Base-by-base conservation (phyloP, 1,140 invertebrate genomes). In the Leguminivora glycinivorella region DNA sequence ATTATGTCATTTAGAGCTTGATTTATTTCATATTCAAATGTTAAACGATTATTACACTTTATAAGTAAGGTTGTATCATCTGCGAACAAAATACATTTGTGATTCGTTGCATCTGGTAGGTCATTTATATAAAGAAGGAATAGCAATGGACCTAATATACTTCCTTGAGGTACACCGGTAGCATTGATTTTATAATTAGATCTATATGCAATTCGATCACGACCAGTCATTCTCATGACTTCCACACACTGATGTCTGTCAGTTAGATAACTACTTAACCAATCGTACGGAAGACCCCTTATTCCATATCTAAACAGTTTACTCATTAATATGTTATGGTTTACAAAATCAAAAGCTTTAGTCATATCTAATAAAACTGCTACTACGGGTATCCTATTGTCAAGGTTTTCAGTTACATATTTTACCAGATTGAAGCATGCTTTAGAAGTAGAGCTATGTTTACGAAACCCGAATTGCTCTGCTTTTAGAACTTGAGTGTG, bases 341-440 rank as follows among this genome's bases (percentile, higher is more conserved):
- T 9, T 10, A 67, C 34, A 19, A 38, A 67, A 67, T 67, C 63
- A 5, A 67, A 67, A n/a, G 70, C 70, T 70, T 70, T 70, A 12
- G 34, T 67, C 58, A 70, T 67, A 17, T 70, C 70, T 12, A 67
- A 12, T 1, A 67, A 67, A 19, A 70, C 19, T 5, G 56, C 70
- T 22, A 25, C 26, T 17, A 63, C 22, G 24, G 69, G 56, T 22
- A 25, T 24, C 9, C 19, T 25, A 19, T 70, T 52, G 31, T 70
- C 43, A 17, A 70, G 17, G 22, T 29, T 31, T 10, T 70, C 68
- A 4, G 19, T 70, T 7, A 70, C 34, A 17, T 31, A 12, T 34
- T 60, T 70, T 1, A 60, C 12, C 9, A 70, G 25, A 14, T 58
- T 31, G 40, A 70, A 70, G 24, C 22, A 26, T 25, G 68, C 68